Conservation (phyloP, 2,888 invertebrate genomes). For the Exephanes ischioxanthus region DNA sequence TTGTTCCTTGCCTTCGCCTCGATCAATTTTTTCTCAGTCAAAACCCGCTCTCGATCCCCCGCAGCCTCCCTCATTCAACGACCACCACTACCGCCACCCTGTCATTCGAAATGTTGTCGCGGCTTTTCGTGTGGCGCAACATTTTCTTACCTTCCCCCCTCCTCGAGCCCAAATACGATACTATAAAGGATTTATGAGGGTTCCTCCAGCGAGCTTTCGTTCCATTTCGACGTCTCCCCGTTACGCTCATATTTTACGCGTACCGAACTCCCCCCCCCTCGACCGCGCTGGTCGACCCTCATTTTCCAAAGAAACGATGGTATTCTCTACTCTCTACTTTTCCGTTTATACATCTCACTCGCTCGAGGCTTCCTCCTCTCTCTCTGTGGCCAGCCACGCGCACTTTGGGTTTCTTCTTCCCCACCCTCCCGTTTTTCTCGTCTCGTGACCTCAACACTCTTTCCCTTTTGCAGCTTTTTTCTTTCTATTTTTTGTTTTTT, state of each 20-base stretch:
- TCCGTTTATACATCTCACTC: constrained; percentile 20
- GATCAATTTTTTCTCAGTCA: constrained; percentile 49
- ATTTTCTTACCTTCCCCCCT: constrained; percentile 22
- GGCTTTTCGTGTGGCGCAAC: constrained; percentile 38
- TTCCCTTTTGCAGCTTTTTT: constrained; percentile 19
- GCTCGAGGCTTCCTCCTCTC: constrained; percentile 22
- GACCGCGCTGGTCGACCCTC: constrained; percentile 24
- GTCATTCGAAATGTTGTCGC: constrained; percentile 61
- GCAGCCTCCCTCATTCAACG: constrained; percentile 9
- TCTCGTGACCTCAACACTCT: constrained; percentile 21
- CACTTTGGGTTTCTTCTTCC: constrained; percentile 49
- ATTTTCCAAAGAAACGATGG: constrained; percentile 34
- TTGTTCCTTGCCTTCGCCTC: constrained; percentile 2
- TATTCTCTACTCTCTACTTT: constrained; percentile 22
- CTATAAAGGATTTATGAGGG: constrained; percentile 65
- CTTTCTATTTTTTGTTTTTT: constrained; percentile 15
- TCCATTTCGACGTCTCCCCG: constrained; percentile 56
- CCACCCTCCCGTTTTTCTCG: constrained; percentile 9
- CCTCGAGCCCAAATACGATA: constrained; percentile 32
- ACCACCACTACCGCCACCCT: constrained; percentile 5
- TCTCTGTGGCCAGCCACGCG: constrained; percentile 22
- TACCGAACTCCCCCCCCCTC: constrained; percentile 27
- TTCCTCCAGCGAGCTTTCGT: constrained; percentile 47
- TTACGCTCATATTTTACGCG: constrained; percentile 64
- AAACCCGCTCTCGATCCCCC: constrained; percentile 10